phyloP scores from a whole-genome alignment of 2,113 vertebrate genomes.

The Triplophysa siluroides region DNA sequence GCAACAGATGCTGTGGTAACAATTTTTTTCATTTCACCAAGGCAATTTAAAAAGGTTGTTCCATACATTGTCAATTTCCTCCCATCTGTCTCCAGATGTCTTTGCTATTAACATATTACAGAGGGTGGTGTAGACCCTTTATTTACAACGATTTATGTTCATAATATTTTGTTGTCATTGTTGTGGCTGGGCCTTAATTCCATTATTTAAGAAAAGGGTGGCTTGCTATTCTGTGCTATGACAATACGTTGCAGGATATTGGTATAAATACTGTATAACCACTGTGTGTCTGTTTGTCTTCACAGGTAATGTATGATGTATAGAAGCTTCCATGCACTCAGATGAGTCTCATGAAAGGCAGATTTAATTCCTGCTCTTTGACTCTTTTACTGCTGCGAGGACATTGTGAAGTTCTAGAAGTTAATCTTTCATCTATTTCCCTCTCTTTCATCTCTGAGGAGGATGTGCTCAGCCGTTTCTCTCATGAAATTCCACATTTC shows the following conservation, averaged over 20 bases:
- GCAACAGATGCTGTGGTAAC: slow-evolving; percentile 13
- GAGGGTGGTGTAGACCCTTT: too few species aligned
- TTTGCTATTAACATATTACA: background rate
- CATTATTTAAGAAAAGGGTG: too few species aligned
- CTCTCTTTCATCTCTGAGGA: slow-evolving; percentile 16
- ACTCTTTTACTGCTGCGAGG: background rate
- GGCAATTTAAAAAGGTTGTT: background rate
- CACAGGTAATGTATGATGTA: slow-evolving; percentile 52
- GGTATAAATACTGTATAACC: background rate
- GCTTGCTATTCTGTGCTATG: background rate
- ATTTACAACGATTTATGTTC: too few species aligned
- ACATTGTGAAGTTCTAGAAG: background rate
- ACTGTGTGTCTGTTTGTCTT: slow-evolving; percentile 23
- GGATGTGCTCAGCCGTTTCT: slow-evolving; percentile 4
- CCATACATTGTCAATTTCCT: background rate
- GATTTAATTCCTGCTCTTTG: background rate
- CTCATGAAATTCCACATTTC: background rate
- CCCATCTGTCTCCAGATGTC: background rate
- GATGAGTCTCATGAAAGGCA: slow-evolving; percentile 21
- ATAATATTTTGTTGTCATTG: too few species aligned
- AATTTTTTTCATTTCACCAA: background rate
- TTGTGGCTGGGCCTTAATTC: too few species aligned
- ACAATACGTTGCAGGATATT: background rate
- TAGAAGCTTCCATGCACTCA: slow-evolving; percentile 20
- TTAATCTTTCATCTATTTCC: slow-evolving; percentile 11